Evolutionary conservation across 2,797 vertebrate species (phyloP).

Genomic region (Esox masquinongy): DNA sequence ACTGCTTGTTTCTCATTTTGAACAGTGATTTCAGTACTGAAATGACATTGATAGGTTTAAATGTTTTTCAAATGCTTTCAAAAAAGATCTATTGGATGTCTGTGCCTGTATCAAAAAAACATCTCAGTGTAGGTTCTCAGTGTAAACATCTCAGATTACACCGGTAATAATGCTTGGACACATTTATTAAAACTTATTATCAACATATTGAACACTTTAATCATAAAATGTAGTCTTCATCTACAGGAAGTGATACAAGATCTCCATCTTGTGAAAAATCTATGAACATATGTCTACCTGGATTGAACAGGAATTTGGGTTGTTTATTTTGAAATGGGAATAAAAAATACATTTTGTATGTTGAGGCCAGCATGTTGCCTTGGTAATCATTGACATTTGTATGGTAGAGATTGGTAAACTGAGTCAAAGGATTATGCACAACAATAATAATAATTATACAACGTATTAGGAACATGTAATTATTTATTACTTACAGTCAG

Average conservation of each 20-base stretch:
- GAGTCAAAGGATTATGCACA: too few species aligned
- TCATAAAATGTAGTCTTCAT: background rate
- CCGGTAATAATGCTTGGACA: background rate
- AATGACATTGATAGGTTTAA: background rate
- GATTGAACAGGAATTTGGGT: background rate
- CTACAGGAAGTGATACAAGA: constrained; percentile 46
- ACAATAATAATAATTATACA: too few species aligned
- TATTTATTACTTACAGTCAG: too few species aligned
- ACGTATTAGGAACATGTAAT: too few species aligned
- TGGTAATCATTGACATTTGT: background rate
- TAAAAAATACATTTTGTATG: too few species aligned
- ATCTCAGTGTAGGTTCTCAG: background rate
- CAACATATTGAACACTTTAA: background rate
- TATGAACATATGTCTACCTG: background rate
- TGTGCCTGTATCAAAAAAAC: background rate
- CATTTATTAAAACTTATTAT: background rate
- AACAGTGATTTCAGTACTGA: too few species aligned
- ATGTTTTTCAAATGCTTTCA: background rate
- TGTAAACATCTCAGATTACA: background rate
- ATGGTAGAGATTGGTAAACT: too few species aligned
- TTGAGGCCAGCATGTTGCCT: background rate
- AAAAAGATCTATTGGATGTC: too few species aligned
- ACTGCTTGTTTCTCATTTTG: too few species aligned
- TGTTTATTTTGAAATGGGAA: background rate
- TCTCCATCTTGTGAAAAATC: constrained; percentile 64